Percentiles rank a stretch among this genome's conserved stretches.
phyloP scores from a whole-genome alignment of 2,797 vertebrate genomes.

The Spinus pinus region DNA sequence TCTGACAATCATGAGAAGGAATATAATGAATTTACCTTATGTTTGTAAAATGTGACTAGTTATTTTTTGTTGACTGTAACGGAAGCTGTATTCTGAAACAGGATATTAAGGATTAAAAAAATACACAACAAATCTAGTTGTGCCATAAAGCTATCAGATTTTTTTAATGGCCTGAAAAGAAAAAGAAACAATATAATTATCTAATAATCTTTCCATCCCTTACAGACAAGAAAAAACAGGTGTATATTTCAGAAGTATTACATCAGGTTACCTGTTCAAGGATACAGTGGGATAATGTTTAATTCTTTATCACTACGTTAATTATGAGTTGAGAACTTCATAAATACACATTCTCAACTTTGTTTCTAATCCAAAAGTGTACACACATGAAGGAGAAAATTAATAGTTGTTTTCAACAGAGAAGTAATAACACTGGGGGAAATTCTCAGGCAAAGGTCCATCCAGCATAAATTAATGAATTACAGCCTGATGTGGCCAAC shows the following conservation, averaged over 20 bases:
- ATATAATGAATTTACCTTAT: constrained; percentile 36
- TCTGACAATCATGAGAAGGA: neutral
- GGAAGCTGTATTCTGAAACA: constrained; percentile 14
- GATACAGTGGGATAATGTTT: neutral
- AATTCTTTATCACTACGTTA: neutral
- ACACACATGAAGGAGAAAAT: neutral
- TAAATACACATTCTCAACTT: neutral
- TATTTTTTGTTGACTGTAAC: constrained; percentile 35
- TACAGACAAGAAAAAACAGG: neutral
- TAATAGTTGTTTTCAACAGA: neutral
- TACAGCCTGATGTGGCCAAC: neutral
- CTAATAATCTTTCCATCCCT: constrained; percentile 4
- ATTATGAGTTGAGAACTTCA: neutral
- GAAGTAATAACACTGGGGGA: neutral
- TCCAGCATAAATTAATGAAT: neutral
- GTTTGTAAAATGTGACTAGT: constrained; percentile 5
- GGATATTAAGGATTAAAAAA: constrained; percentile 50
- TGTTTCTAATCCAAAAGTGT: neutral
- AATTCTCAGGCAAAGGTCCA: neutral
- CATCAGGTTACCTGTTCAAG: neutral
- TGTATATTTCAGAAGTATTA: neutral
- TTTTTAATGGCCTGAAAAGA: neutral
- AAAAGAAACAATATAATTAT: constrained; percentile 10
- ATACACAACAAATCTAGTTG: constrained; percentile 15
- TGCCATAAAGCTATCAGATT: neutral